These are phyloP conservation scores for Cerastoderma edule DNA, from an alignment of 2,888 invertebrate genomes.

Conservation along the genomic window DNA sequence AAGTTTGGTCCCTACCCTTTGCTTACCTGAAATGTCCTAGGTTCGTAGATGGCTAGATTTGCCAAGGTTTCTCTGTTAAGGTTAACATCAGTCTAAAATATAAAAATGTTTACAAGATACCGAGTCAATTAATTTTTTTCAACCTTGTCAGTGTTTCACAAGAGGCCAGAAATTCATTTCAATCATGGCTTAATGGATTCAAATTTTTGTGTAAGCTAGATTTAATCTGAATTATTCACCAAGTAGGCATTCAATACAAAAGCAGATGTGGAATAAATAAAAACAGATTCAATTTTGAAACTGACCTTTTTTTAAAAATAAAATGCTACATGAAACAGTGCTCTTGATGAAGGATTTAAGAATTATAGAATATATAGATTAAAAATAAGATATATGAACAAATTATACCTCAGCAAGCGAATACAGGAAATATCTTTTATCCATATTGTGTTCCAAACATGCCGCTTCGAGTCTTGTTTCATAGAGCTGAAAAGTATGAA, in stretches of 20 bases:
- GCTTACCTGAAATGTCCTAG: constrained; percentile 81
- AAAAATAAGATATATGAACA: background rate
- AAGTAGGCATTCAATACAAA: background rate
- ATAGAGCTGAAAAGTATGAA: constrained; percentile 73
- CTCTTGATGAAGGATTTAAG: background rate
- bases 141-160: background rate
- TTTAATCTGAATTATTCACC: background rate
- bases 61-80: constrained; percentile 79
- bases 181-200: background rate
- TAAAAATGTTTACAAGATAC: background rate
- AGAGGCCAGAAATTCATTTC: background rate
- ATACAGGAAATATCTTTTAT: constrained; percentile 72
- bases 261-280: background rate
- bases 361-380: background rate
- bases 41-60: constrained; percentile 83
- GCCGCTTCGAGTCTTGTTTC: constrained; percentile 78
- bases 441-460: constrained; percentile 79
- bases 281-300: background rate
- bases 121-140: background rate
- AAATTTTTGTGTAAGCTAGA: background rate
- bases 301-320: background rate
- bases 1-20: too few species aligned
- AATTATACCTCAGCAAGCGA: constrained; percentile 76
- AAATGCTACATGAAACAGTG: background rate
- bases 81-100: constrained; percentile 78